Evolutionary conservation across 2,888 invertebrate genomes (phyloP).

Genomic region (Drosophila nr. medialis): DNA sequence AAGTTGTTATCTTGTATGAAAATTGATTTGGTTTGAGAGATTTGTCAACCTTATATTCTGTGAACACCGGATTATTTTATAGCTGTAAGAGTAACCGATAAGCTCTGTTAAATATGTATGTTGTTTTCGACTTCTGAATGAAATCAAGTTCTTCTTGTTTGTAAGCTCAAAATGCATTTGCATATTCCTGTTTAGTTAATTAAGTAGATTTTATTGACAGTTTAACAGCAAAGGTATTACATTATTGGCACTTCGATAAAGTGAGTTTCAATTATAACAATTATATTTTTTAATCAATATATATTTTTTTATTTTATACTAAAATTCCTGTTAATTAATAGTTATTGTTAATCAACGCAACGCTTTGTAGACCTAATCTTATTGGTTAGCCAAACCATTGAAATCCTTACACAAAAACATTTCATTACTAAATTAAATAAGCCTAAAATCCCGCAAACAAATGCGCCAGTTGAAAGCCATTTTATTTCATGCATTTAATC

Average conservation of each 20-base stretch:
- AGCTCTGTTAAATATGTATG: background rate
- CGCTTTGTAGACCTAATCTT: slow-evolving; percentile 24
- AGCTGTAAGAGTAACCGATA: background rate
- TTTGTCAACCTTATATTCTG: background rate
- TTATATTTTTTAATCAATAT: background rate
- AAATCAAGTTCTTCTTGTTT: background rate
- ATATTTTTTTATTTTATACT: background rate
- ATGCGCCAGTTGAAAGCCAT: slow-evolving; percentile 59
- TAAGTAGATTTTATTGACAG: background rate
- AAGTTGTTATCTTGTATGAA: background rate
- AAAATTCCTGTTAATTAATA: background rate
- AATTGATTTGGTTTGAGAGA: background rate
- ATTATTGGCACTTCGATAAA: background rate
- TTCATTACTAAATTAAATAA: slow-evolving; percentile 73
- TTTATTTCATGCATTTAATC: slow-evolving; percentile 67
- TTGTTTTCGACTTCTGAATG: background rate
- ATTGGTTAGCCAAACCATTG: slow-evolving; percentile 24
- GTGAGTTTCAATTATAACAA: background rate
- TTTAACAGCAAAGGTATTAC: background rate
- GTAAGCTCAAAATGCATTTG: background rate
- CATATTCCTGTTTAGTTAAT: background rate
- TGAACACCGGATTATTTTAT: background rate
- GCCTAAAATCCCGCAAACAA: slow-evolving; percentile 56
- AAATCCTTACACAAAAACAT: slow-evolving; percentile 33
- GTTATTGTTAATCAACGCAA: slow-evolving; percentile 28